Conservation (phyloP, 2,888 invertebrate genomes). For the Mechanitis mazaeus region DNA sequence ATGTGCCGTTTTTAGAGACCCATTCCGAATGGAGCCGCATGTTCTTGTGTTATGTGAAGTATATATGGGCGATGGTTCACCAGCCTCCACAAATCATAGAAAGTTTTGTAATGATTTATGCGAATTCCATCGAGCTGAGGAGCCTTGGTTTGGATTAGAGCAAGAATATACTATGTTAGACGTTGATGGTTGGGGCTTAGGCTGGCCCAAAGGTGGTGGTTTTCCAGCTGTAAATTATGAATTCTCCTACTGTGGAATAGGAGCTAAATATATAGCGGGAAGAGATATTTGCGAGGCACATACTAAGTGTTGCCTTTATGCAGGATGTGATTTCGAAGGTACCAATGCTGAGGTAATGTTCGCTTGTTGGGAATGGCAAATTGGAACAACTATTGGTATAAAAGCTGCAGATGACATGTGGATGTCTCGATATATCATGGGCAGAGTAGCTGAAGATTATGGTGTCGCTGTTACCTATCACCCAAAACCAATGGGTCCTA, state of each 20-base stretch:
- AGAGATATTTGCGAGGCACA: constrained; percentile 96
- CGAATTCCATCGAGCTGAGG: constrained; percentile 79
- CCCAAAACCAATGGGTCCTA: constrained; percentile 85
- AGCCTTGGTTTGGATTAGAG: constrained; percentile 95
- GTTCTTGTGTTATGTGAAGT: constrained; percentile 91
- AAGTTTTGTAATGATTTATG: constrained; percentile 82
- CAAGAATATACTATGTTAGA: constrained; percentile 94
- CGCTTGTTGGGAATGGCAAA: constrained; percentile 92
- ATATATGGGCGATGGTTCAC: constrained; percentile 82
- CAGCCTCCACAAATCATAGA: constrained; percentile 84
- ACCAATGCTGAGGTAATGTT: constrained; percentile 99
- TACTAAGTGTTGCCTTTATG: constrained; percentile 86
- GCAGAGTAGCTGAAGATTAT: constrained; percentile 90
- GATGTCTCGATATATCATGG: constrained; percentile 89
- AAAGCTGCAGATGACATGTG: constrained; percentile 89
- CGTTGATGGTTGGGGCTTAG: constrained; percentile 90
- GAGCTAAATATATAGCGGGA: constrained; percentile 93
- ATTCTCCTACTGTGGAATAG: constrained; percentile 92
- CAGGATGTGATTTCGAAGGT: constrained; percentile 94
- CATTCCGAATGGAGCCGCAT: constrained; percentile 92
- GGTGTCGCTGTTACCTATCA: constrained; percentile 83
- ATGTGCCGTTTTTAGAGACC: constrained; percentile 91
- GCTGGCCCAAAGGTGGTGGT: constrained; percentile 95
- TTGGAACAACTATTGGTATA: constrained; percentile 93
- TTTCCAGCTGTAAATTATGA: constrained; percentile 94